These are phyloP conservation scores for Bostrychus sinensis DNA, from an alignment of 2,113 vertebrate species.

Conservation along the genomic window DNA sequence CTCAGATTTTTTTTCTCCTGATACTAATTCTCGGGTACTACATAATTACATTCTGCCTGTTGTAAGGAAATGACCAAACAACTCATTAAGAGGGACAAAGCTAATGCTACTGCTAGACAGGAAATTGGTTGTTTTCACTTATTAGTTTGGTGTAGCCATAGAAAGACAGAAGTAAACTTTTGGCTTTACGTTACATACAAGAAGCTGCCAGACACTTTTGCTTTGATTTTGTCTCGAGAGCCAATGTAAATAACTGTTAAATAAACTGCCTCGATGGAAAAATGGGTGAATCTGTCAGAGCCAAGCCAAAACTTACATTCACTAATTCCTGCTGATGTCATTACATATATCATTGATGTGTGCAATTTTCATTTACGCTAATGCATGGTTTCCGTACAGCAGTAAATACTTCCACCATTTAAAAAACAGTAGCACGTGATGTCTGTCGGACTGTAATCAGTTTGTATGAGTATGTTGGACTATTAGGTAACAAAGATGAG, in stretches of 20 bases:
- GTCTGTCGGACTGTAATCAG: neutral
- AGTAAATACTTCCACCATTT: neutral
- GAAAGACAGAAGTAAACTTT: conserved; percentile 6
- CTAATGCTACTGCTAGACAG: conserved; percentile 22
- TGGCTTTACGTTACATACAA: conserved; percentile 14
- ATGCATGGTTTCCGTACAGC: neutral
- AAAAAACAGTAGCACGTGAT: neutral
- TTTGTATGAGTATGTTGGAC: neutral
- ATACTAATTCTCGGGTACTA: neutral
- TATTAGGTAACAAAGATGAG: neutral
- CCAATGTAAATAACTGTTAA: neutral
- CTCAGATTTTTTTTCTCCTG: conserved; percentile 25
- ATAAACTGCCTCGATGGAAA: conserved; percentile 23
- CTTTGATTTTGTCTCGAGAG: neutral
- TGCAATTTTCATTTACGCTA: neutral
- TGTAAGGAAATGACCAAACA: conserved; percentile 35
- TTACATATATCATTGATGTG: neutral
- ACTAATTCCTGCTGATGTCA: neutral
- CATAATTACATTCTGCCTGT: conserved; percentile 24
- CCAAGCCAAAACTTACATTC: neutral
- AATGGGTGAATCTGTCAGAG: conserved; percentile 4
- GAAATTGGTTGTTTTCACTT: conserved; percentile 20
- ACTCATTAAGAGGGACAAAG: conserved; percentile 28
- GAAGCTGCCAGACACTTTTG: neutral
- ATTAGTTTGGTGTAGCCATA: conserved; percentile 7